These are phyloP conservation scores for Chiridota heheva DNA, from an alignment of 35 echinoderm and acorn worm species.

Conservation along the genomic window DNA sequence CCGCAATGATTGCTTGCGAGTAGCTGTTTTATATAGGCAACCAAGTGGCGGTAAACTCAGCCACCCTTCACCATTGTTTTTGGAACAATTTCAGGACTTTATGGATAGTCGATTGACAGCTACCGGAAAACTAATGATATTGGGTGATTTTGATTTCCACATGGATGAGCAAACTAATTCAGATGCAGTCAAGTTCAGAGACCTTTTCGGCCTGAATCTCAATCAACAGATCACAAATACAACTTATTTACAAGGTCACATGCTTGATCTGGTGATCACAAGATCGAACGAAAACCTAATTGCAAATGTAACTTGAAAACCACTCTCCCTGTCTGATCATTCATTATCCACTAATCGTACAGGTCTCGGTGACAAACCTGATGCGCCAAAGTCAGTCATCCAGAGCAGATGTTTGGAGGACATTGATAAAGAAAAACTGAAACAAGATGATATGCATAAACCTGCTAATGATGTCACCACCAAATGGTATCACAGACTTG, in stretches of 20 bases:
- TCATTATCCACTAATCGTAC: conserved; percentile 18
- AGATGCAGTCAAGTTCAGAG: conserved; percentile 11
- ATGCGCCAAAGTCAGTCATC: background rate
- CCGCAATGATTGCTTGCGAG: background rate
- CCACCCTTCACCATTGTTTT: conserved; percentile 11
- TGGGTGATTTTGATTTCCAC: conserved; percentile 49
- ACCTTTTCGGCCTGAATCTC: conserved; percentile 20
- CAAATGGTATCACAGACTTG: too few species aligned
- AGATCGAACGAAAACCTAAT: conserved; percentile 31
- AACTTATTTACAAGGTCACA: conserved; percentile 38
- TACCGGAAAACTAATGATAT: background rate
- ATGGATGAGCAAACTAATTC: conserved; percentile 16
- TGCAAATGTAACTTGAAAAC: background rate
- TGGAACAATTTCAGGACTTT: conserved; percentile 29
- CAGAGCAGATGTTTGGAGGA: too few species aligned
- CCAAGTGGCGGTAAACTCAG: conserved; percentile 38
- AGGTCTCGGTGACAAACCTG: background rate
- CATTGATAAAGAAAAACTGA: too few species aligned
- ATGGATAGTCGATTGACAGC: background rate
- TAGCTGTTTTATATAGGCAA: conserved; percentile 12
- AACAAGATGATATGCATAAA: too few species aligned
- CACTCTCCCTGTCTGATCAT: conserved; percentile 5
- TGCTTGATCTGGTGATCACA: conserved; percentile 39
- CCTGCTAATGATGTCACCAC: too few species aligned
- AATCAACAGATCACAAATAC: conserved; percentile 5